Evolutionary conservation across 2,888 invertebrate genomes (phyloP), one percentile per base, ranked within the genome.

Genomic region (Agrilus cyanescens): DNA sequence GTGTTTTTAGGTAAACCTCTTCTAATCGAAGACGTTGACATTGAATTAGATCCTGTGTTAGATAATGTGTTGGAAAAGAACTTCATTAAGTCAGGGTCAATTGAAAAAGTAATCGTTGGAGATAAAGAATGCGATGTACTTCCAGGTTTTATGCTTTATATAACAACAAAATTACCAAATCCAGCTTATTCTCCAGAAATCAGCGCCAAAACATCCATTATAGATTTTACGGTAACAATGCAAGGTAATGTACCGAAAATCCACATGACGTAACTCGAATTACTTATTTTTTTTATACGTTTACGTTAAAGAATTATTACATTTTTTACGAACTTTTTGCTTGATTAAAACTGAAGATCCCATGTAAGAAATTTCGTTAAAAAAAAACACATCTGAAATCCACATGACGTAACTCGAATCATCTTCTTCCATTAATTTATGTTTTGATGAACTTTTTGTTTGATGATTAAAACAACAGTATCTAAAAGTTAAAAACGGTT

Each of bases 161-260:
- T 96, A 38, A 96, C 96, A 2, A 96, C 96, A 0, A 96, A 96
- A 66, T 67, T 96, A 41, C 89, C 93, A 1, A 96, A 96, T 69
- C 96, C 96, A 0, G 85, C 93, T 0, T 96, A 95, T 65, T 93
- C 94, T 12, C 96, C 96, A 0, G 96, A 96, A 71, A 84, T 96
- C 50, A 90, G 91, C 57, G 95, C 96, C 1, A 93, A 93, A 63
- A 94, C 94, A 0, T 90, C 94, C 0, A 93, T 96, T 42, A 95
- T 96, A 54, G 95, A 96, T 63, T 96, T 96, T 60, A 96, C 96
- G 1, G 96, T 96, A 1, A 96, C 96, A 3, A 93, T 93, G 85
- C 80, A 87, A 59, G 66, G 62, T 60, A 53, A 50, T 45, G 40
- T 31, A 25, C n/a, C n/a, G n/a, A n/a, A n/a, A n/a, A n/a, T n/a